Evolutionary conservation across 64 coral and sea anemone genomes (phyloP), one percentile per base, ranked within the genome.

Genomic region (Trachythela sp.): DNA sequence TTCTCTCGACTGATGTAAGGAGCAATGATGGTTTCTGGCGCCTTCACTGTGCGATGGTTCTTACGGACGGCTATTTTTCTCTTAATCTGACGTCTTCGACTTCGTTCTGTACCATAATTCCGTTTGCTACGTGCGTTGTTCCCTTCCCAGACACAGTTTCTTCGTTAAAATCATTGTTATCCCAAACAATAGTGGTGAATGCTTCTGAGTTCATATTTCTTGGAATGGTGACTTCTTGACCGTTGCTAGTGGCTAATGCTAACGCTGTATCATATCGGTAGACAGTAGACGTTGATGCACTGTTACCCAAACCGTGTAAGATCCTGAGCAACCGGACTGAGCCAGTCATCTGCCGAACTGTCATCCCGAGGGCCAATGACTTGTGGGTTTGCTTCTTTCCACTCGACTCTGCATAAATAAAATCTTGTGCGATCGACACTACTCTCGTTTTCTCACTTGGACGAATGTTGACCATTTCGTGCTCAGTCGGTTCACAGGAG

Each of bases 311-410:
- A 51, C 84, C 84, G 50, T 86, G 84, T 51, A 86, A 33, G 30
- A 86, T 86, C 42, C 31, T 48, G 9, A 51, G 42, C 31, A 86
- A 52, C 30, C 50, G 24, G 29, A 54, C 30, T 32, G 84, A 86
- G 84, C 84, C 84, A 31, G 84, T 86, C 84, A 86, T 51, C 50
- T 86, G 84, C 20, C 84, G 48, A 86, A 86, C 84, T 54, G 84
- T 86, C 84, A 86, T 86, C 50, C 84, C 84, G 7, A 86, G 48
- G 48, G 84, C 84, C 30, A 86, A 36, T 51, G 84, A 86, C 48
- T 86, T 86, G 50, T 86, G 84, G 20, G 84, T 86, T 52, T 54
- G 42, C 36, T 86, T 48, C 43, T 86, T 36, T 51, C 84, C 48
- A 51, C 48, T 52, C 24, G 84, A 86, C 84, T 86, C 84, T 86